Evolutionary conservation across 2,888 invertebrate genomes (phyloP), one percentile per base, ranked within the genome.

Genomic region (Agrotis ipsilon): DNA sequence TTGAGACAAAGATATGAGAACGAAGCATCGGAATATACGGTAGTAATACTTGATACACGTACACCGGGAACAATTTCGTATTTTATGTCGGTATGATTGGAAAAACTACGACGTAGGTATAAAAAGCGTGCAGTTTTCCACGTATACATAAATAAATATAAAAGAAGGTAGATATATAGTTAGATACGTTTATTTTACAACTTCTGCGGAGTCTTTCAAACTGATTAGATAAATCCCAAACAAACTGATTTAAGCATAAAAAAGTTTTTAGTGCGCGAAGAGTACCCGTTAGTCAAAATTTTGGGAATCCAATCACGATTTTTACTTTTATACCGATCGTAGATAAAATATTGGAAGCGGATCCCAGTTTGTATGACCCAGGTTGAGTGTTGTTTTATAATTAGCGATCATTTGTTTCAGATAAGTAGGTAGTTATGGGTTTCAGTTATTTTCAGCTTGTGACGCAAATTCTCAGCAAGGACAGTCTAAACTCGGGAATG

Each of bases 1-100:
- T 80, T 85, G 86, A 92, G 91, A 93, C 92, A 90, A 90, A 92
- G 92, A 92, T 91, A 92, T 89, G 85, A 78, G 89, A 89, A 78
- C 82, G 86, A 70, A 81, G 85, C 78, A 81, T 67, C 80, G 78
- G 81, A 84, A 80, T 84, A 80, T 85, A 81, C 78, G 73, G 82
- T 67, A 76, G 77, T 81, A 78, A 84, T 83, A 83, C 85, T 81
- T 87, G 81, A 79, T 83, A 81, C 82, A 79, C 81, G 84, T 85
- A 81, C 80, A 83, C 81, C 75, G 68, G 63, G 70, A 73, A 73
- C 84, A 72, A 80, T 84, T 77, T 77, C 74, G 76, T 77, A 77
- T 84, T 84, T 84, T 82, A 84, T 84, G 82, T 52, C 39, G 19
- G 65, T 82, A 84, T 84, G 76, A 84, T 84, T 84, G 80, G 80